A percentile compares a stretch with the other conserved stretches of the same genome.
Conservation (phyloP, 2,797 vertebrate genomes). For the Cynodonichthys magdalenae region DNA sequence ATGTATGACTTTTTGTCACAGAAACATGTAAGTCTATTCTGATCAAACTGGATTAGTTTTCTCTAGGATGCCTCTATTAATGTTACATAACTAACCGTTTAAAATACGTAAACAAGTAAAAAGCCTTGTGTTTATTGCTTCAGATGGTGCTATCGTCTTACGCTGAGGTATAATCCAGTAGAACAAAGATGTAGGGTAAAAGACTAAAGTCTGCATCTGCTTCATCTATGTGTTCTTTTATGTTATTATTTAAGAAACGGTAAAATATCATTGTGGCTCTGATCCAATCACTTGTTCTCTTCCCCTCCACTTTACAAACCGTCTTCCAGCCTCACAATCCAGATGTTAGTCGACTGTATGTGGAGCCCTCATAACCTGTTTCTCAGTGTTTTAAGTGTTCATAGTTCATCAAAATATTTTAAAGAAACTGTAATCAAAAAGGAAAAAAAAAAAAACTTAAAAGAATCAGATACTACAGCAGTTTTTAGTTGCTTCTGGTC, state of each 20-base stretch:
- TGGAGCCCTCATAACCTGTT: conserved; percentile 20
- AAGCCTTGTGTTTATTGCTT: conserved; percentile 60
- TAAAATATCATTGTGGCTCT: conserved; percentile 39
- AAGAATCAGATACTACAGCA: conserved; percentile 3
- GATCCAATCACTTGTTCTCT: conserved; percentile 33
- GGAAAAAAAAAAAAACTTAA: conserved; percentile 3
- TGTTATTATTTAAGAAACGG: conserved; percentile 45
- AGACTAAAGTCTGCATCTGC: conserved; percentile 47
- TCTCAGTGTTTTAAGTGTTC: conserved; percentile 22
- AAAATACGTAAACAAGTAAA: conserved; percentile 42
- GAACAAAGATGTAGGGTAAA: conserved; percentile 64
- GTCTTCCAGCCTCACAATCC: conserved; percentile 57
- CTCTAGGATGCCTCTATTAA: conserved; percentile 44
- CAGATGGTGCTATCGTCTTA: conserved; percentile 73
- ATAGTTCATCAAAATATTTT: conserved; percentile 1
- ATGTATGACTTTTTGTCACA: conserved; percentile 37
- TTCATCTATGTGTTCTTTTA: conserved; percentile 44
- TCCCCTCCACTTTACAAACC: conserved; percentile 22
- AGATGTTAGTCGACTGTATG: conserved; percentile 26
- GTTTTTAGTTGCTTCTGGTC: conserved; percentile 31
- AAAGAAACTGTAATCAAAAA: conserved; percentile 7
- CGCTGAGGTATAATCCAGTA: conserved; percentile 63
- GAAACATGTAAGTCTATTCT: conserved; percentile 33
- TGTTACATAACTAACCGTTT: conserved; percentile 48
- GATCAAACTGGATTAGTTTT: conserved; percentile 56